Conservation (phyloP, 2,113 vertebrate species). For the Danio rerio region DNA sequence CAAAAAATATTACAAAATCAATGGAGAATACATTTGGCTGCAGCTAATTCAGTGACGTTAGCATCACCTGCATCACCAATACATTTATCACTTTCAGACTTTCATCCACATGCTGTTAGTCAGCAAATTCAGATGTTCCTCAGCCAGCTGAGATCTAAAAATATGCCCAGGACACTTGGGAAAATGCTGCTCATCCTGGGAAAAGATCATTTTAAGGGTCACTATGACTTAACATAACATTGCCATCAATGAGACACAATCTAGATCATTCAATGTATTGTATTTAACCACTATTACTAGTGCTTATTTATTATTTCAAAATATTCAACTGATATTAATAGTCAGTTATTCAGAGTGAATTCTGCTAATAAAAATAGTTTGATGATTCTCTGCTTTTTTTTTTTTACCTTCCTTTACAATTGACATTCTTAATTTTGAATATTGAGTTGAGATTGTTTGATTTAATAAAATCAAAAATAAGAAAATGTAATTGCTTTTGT, state of each 20-base stretch:
- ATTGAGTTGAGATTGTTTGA: no score
- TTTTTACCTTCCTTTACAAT: no score
- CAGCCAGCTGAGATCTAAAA: constrained; percentile 44
- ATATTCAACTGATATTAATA: no score
- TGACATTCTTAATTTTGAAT: no score
- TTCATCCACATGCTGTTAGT: constrained; percentile 16
- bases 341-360: no score
- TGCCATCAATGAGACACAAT: constrained; percentile 19
- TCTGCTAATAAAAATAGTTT: no score
- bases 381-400: no score
- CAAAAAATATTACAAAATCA: neutral
- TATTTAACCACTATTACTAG: no score
- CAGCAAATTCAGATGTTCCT: constrained; percentile 27
- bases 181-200: constrained; percentile 17
- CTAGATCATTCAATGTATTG: neutral
- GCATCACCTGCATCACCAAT: constrained; percentile 20
- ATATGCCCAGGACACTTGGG: constrained; percentile 16
- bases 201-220: constrained; percentile 14
- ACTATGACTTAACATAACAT: neutral
- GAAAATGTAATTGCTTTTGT: no score
- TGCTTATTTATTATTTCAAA: no score
- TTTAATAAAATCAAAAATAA: no score
- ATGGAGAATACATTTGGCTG: neutral
- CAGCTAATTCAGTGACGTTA: neutral
- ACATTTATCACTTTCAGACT: constrained; percentile 28